Evolutionary conservation across 2,888 invertebrate genomes (phyloP), one percentile per base, ranked within the genome.

Genomic region (Hesperia comma): DNA sequence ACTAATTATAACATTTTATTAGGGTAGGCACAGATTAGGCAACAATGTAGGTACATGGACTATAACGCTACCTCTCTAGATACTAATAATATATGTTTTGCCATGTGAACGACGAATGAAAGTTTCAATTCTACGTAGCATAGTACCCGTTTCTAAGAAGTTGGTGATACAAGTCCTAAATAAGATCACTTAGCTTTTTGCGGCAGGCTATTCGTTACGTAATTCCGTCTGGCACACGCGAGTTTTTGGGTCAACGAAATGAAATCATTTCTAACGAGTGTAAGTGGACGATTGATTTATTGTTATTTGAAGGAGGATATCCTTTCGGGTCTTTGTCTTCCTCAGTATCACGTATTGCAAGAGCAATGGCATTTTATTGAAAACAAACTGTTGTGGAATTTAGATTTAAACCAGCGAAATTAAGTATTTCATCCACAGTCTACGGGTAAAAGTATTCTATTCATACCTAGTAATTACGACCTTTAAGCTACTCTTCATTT

Each of bases 211-310:
- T 58, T 17, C 8, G 53, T 64, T 58, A 64, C 66, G 54, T 66
- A 66, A 66, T 66, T 54, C 53, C 41, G 43, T 54, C 60, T 53
- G 58, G 41, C 33, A 43, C 37, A 37, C 4, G 19, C 40, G 10
- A 17, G 58, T 58, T 60, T 66, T 66, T 66, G 66, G 66, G 66
- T 66, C 66, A 66, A 64, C 64, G 64, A 64, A 64, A 54, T 60
- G 60, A 66, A 66, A 60, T 60, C 53, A 66, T 60, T 60, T 66
- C 19, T 64, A 66, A 66, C 64, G 7, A 54, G 64, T 60, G 58
- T 66, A 58, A 66, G 58, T 57, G 40, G 49, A 40, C 33, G 32
- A 54, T 58, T 64, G 64, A 66, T 66, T 60, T 66, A 60, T 60
- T 43, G 43, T 66, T 53, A 54, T 66, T 66, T 19, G 60, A 60